Evolutionary conservation across 1,140 invertebrate species (phyloP).

Genomic region (Diabrotica undecimpunctata): DNA sequence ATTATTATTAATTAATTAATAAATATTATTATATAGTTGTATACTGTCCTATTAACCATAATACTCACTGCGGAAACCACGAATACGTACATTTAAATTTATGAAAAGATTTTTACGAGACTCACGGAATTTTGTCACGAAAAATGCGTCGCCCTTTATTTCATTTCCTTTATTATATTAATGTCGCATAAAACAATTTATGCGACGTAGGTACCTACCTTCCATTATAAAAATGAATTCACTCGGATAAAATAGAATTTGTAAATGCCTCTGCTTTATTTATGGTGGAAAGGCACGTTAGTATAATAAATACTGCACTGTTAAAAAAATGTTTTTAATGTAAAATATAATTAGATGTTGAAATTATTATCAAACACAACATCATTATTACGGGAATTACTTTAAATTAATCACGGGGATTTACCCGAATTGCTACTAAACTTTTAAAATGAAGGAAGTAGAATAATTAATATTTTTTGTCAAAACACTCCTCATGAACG

Average conservation of each 20-base stretch:
- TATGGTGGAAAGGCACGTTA: neutral
- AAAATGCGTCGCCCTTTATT: neutral
- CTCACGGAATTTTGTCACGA: slow-evolving; percentile 1
- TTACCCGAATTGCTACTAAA: no score
- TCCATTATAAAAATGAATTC: neutral
- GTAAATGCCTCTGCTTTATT: neutral
- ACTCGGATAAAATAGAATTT: neutral
- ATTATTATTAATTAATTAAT: no score
- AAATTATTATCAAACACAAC: no score
- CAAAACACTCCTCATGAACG: no score
- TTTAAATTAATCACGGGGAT: no score
- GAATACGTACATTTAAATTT: neutral
- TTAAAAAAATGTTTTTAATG: no score
- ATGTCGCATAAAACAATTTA: slow-evolving; percentile 3
- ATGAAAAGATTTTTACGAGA: neutral
- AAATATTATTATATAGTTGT: no score
- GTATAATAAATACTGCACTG: neutral
- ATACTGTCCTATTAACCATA: neutral
- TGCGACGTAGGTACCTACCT: neutral
- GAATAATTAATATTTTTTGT: no score
- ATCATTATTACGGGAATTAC: no score
- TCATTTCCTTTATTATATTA: slow-evolving; percentile 1
- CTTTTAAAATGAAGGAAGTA: no score
- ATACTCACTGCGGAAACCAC: neutral
- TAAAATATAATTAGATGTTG: no score